Base-by-base conservation (phyloP, 2,113 vertebrate species). In the Osmerus mordax region DNA sequence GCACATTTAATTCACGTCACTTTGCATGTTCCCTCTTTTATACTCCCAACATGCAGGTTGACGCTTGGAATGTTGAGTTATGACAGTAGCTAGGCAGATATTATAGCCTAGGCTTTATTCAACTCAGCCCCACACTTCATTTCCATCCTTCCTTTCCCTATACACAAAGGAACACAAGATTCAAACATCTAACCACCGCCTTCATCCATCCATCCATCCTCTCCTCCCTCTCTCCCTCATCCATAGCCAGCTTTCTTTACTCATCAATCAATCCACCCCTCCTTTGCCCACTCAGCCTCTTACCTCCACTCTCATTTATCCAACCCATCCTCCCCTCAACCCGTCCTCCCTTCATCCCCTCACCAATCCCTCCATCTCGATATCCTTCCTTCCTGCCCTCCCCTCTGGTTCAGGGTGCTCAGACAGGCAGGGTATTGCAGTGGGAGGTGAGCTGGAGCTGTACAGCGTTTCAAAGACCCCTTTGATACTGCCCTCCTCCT, bases 391-490 rank as follows among this genome's bases (percentile, higher is more conserved):
- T 19, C 68, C n/a, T 15, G 51, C 59, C 19, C 4, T 62, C 23
- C 21, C 52, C 56, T 70, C 29, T 59, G 29, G 21, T 60, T 23
- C 29, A 65, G 29, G 41, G 8, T 72, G 62, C 65, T 16, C 70
- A 80, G 70, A 55, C 52, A 65, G 68, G 61, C 78, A 71, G 53
- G 54, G 15, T 56, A 18, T 56, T 52, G 64, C 65, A 65, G 59
- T 2, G 59, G 65, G 68, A 64, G 77, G 70, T 65, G 69, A 53
- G 58, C n/a, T 18, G 56, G 51, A 71, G 67, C 70, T 67, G 54
- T 81, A 75, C 74, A 79, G 78, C 67, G 81, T 88, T 87, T 90
- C 86, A 92, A 89, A 91, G 82, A 23, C 52, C 28, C 73, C 78
- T 90, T 84, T 89, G 78, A 90, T 86, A 84, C 36, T 82, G 41